phyloP scores from a whole-genome alignment of 2,888 invertebrate species.

The Tipula lateralis region DNA sequence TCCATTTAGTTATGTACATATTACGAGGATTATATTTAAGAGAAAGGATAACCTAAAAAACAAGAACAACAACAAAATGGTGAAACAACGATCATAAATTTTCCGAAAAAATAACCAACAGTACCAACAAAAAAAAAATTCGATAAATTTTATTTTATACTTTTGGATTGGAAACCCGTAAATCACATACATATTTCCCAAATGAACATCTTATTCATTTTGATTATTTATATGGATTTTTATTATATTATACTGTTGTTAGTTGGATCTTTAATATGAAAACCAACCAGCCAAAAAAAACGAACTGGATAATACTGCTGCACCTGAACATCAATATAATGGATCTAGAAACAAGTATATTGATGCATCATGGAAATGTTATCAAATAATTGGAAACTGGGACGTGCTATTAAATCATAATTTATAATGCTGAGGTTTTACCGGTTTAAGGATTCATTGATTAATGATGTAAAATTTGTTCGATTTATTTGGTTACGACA shows the following conservation, averaged over 20 bases:
- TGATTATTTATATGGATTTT: neutral
- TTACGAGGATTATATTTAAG: neutral
- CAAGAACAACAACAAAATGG: neutral
- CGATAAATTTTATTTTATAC: neutral
- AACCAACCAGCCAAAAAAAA: too few species aligned
- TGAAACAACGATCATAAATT: slow-evolving; percentile 24
- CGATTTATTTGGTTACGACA: too few species aligned
- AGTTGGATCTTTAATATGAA: too few species aligned
- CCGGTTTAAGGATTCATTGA: too few species aligned
- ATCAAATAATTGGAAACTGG: neutral
- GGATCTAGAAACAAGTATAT: too few species aligned
- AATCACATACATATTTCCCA: slow-evolving; percentile 4
- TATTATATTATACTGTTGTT: neutral
- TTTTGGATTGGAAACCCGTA: neutral
- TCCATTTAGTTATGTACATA: neutral
- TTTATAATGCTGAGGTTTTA: too few species aligned
- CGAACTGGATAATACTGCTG: too few species aligned
- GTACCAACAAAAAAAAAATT: neutral
- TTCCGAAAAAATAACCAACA: neutral
- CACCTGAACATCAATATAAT: too few species aligned
- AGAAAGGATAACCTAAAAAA: neutral
- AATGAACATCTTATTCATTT: slow-evolving; percentile 1
- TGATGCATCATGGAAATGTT: neutral
- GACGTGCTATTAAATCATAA: neutral
- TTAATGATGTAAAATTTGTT: too few species aligned